Base-by-base conservation (phyloP, 2,113 vertebrate species). In the Grantiella picta region DNA sequence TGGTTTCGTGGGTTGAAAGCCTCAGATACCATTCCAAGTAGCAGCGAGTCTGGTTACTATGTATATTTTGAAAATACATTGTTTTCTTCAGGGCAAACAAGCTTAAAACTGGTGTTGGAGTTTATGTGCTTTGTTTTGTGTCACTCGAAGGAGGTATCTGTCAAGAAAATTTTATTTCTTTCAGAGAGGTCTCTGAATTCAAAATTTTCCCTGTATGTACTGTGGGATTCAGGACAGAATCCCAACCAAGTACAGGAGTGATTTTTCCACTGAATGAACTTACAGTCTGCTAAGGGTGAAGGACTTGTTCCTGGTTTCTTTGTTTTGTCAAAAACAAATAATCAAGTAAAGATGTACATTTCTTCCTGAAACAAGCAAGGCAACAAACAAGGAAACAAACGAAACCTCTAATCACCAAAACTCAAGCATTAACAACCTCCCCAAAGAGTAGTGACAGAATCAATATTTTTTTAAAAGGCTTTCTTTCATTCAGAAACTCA, bases 201-300 rank as follows among this genome's bases (percentile, higher is more conserved):
- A 42, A 13, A 54, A 49, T 10, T 68, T 50, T 21, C 5, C 19
- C 20, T n/a, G 1, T 40, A 22, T 1, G 1, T 21, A 40, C 5
- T 1, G 13, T 24, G 38, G 15, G 31, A 25, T 52, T 72, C 42
- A 31, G 28, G 31, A 29, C 15, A 82, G 64, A 80, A 36, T 36
- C 35, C 35, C 24, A 23, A 5, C 9, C 20, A 19, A 45, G 15
- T 15, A 15, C 2, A 63, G 33, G 44, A 49, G 25, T 5, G 4
- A 35, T 47, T 72, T 92, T 82, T 65, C 27, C 24, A 28, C 38
- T 25, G 10, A 71, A 80, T 50, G 14, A 77, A 40, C 1, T 72
- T 88, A 18, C 7, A 56, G 4, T 82, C 40, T 79, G 10, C 29
- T 72, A 38, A 60, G n/a, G 36, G 35, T 15, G 77, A 76, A 82